Percentiles rank a stretch among this genome's conserved stretches.
Evolutionary conservation across 1,140 invertebrate species (phyloP).

Genomic region (Prorops nasuta): DNA sequence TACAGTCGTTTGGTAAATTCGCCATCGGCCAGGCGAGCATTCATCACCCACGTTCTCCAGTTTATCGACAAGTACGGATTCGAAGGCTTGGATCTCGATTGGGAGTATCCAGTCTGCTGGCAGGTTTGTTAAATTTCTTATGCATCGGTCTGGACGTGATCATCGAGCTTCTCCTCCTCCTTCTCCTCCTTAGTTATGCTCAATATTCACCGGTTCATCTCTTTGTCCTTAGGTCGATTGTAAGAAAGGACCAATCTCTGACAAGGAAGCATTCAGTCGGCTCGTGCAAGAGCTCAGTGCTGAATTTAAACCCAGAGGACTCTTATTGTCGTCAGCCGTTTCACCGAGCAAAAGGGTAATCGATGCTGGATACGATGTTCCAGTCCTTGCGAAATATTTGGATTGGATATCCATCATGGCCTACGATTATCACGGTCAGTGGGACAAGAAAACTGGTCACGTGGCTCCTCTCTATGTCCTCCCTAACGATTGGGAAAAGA

Average conservation of each 20-base stretch:
- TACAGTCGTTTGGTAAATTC: constrained; percentile 63
- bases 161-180: too few relatives aligned
- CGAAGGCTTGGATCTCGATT: constrained; percentile 65
- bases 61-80: constrained; percentile 63
- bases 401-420: constrained; percentile 86
- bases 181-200: too few relatives aligned
- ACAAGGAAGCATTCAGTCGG: constrained; percentile 72
- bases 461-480: constrained; percentile 78
- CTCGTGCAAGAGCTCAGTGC: constrained; percentile 70
- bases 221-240: constrained; percentile 66
- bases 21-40: constrained; percentile 50
- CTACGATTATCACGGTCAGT: constrained; percentile 88
- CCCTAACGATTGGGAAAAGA: constrained; percentile 68
- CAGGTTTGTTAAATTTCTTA: constrained; percentile 45
- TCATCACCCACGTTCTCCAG: constrained; percentile 57
- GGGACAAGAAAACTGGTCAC: constrained; percentile 88
- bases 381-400: constrained; percentile 57
- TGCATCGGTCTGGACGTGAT: too few relatives aligned
- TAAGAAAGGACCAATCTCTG: constrained; percentile 70
- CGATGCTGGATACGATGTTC: constrained; percentile 70
- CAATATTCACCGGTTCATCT: too few relatives aligned
- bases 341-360: constrained; percentile 81
- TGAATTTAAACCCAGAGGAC: constrained; percentile 69
- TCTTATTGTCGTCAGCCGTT: constrained; percentile 78
- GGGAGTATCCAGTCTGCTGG: constrained; percentile 69